Conservation (phyloP, 2,113 vertebrate genomes). For the Nothocercus nigrocapillus region DNA sequence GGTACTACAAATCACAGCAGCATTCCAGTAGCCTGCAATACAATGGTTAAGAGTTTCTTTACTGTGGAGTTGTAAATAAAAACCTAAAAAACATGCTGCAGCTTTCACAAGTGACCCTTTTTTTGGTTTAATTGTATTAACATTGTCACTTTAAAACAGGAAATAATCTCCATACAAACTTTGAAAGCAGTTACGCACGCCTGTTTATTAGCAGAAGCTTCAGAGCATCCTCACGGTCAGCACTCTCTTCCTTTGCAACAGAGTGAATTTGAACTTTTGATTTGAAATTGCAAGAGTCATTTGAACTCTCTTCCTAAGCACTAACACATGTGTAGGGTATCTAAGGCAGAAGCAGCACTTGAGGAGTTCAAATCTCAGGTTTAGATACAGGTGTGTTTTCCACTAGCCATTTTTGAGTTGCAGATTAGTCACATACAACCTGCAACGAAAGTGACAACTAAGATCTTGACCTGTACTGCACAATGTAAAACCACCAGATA, state of each 20-base stretch:
- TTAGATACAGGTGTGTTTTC: not conserved
- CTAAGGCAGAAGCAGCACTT: not conserved
- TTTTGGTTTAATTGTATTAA: not conserved
- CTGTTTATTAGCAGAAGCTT: not conserved
- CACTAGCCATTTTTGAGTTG: not conserved
- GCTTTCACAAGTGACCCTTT: not conserved
- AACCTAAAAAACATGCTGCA: not conserved
- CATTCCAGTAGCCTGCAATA: not conserved
- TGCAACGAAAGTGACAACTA: not conserved
- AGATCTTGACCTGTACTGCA: not conserved
- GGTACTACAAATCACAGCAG: not conserved
- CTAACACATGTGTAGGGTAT: not conserved
- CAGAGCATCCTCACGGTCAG: not conserved
- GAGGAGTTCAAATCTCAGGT: not conserved
- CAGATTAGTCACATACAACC: not conserved
- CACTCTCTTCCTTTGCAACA: not conserved
- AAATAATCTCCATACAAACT: not conserved
- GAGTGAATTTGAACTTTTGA: no score
- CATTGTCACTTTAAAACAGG: not conserved
- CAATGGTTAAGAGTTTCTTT: not conserved
- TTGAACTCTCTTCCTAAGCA: not conserved
- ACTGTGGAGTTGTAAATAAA: not conserved
- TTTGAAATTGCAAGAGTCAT: no score
- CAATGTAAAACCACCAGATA: not conserved
- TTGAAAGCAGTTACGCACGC: not conserved